Base-by-base conservation (phyloP, 2,888 invertebrate species). In the Drosophila merina region DNA sequence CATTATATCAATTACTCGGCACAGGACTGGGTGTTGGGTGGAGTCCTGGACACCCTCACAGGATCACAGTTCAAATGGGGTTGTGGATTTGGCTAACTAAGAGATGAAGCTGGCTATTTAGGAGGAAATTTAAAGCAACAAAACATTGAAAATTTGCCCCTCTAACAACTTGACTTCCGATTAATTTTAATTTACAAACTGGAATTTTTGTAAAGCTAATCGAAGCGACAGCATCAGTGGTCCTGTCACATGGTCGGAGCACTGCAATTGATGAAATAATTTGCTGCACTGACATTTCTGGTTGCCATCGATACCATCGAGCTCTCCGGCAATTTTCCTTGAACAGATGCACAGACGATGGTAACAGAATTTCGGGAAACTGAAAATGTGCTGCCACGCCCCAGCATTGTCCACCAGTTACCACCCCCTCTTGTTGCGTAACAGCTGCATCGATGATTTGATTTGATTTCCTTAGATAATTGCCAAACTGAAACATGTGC, bases 231-330 rank as follows among this genome's bases (percentile, higher is more conserved):
- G 30, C 31, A 31, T 12, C 40, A 36, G 10, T 36, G 36, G 36
- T 4, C 4, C 4, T 36, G 42, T 20, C 20, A 28, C 28, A 28
- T 28, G 20, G 20, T 20, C 20, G 5, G 7, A 20, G 14, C 38
- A 30, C 28, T 86, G 80, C 88, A 86, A 86, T 85, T 88, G 85
- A 88, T 86, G 88, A 79, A 88, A 88, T 86, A 83, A 85, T 85
- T 86, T 88, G 75, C 59, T 74, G 63, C 71, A 77, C 67, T 84
- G 81, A 77, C 87, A 78, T 82, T 88, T 85, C 73, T 72, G 76
- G 82, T 70, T 77, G 63, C 63, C 73, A 76, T 76, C 57, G 76
- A 71, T 74, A 74, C 70, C 31, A 38, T 45, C 48, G 45, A 28
- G 56, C 57, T 55, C 51, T 67, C 74, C 25, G 10, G 1, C 44